Evolutionary conservation across 2,113 vertebrate species (phyloP).

Genomic region (Rhagologus leucostigma): DNA sequence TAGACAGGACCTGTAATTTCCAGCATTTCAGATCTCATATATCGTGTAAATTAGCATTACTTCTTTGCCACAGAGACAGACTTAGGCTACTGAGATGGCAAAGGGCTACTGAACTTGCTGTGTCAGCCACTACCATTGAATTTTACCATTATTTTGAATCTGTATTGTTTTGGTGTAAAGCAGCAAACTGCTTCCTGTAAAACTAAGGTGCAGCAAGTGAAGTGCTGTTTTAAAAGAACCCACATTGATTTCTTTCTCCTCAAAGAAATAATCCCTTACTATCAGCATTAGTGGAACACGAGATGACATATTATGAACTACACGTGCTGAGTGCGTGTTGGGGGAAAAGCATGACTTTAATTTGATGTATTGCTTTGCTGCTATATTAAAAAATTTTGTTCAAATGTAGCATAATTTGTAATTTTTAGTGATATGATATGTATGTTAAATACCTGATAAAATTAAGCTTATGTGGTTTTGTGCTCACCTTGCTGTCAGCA

Average conservation of each 20-base stretch:
- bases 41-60: not conserved
- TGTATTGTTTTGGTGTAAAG: not conserved
- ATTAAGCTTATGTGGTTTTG: not conserved
- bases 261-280: not conserved
- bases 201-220: not conserved
- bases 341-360: not conserved
- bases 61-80: not conserved
- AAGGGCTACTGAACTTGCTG: not conserved
- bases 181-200: not conserved
- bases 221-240: not conserved
- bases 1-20: not conserved
- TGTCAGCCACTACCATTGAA: not conserved
- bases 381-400: not conserved
- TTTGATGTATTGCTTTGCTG: not conserved
- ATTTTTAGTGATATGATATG: not conserved
- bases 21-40: not conserved
- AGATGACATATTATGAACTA: not conserved
- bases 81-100: not conserved
- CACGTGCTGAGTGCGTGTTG: not conserved
- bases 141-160: not conserved
- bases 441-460: not conserved
- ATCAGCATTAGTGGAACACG: accelerated
- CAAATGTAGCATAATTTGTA: not conserved
- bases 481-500: not conserved
- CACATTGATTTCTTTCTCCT: not conserved